These are phyloP conservation scores for Mechanitis messenoides DNA, from an alignment of 2,888 invertebrate genomes.

Conservation along the genomic window DNA sequence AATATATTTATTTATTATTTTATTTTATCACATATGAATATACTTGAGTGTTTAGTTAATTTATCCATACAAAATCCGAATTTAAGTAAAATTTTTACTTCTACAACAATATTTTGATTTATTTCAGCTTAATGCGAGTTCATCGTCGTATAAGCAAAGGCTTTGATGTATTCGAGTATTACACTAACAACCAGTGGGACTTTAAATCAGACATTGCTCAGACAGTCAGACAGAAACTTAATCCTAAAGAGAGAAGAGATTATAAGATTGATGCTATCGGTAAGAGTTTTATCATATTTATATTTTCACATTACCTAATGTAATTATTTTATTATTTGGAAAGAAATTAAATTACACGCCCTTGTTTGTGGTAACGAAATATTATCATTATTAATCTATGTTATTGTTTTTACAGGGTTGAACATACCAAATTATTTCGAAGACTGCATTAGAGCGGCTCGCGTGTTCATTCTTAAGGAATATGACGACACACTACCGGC, in stretches of 20 bases:
- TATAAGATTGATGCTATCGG: constrained; percentile 84
- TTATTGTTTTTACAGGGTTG: constrained; percentile 62
- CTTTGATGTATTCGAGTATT: constrained; percentile 93
- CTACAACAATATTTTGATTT: constrained; percentile 1
- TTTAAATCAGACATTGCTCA: constrained; percentile 84
- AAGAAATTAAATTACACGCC: too few species aligned
- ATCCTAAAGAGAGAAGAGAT: constrained; percentile 78
- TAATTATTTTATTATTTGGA: too few species aligned
- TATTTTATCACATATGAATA: too few species aligned
- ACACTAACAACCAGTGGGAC: constrained; percentile 94
- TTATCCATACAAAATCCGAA: too few species aligned
- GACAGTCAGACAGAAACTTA: constrained; percentile 76
- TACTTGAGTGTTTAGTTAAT: too few species aligned
- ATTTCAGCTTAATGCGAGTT: constrained; percentile 84
- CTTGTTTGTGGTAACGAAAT: too few species aligned
- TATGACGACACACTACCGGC: constrained; percentile 86
- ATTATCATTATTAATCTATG: too few species aligned
- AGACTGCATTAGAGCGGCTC: constrained; percentile 86
- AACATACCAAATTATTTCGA: constrained; percentile 89
- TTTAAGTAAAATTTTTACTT: neutral
- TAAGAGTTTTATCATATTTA: constrained; percentile 29
- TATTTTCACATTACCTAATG: too few species aligned
- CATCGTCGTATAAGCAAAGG: constrained; percentile 90
- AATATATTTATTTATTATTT: too few species aligned
- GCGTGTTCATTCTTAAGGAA: constrained; percentile 89